Evolutionary conservation across 2,888 invertebrate genomes (phyloP).

Genomic region (Ellobium chinense): DNA sequence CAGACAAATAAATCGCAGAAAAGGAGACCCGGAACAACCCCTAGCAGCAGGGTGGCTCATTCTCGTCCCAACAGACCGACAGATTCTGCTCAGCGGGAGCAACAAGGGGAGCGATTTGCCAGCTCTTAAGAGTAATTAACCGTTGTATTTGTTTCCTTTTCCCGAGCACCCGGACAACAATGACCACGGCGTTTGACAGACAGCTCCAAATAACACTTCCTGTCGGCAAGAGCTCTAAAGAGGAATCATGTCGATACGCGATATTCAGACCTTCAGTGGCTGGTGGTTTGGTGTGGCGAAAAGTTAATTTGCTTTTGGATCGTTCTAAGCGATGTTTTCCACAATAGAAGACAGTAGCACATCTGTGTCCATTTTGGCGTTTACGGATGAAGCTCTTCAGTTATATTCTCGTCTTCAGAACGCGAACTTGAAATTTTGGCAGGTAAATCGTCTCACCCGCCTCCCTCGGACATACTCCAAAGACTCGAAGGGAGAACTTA

Average conservation of each 20-base stretch:
- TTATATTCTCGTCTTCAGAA: not conserved
- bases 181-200: not conserved
- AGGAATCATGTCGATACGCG: conserved; percentile 18
- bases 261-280: too few species aligned
- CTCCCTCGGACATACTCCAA: not conserved
- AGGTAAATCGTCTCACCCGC: not conserved
- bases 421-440: not conserved
- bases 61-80: not conserved
- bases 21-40: not conserved
- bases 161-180: not conserved
- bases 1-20: conserved; percentile 9
- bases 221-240: not conserved
- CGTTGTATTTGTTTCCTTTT: not conserved
- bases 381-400: too few species aligned
- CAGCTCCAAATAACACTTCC: not conserved
- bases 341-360: too few species aligned
- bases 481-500: not conserved
- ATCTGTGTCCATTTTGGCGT: too few species aligned
- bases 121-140: conserved; percentile 32
- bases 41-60: not conserved
- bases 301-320: not conserved
- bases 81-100: not conserved
- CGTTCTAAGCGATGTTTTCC: too few species aligned
- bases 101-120: not conserved
- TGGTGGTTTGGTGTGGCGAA: not conserved